Evolutionary conservation across 2,797 vertebrate genomes (phyloP).

Genomic region (Setipinna tenuifilis): DNA sequence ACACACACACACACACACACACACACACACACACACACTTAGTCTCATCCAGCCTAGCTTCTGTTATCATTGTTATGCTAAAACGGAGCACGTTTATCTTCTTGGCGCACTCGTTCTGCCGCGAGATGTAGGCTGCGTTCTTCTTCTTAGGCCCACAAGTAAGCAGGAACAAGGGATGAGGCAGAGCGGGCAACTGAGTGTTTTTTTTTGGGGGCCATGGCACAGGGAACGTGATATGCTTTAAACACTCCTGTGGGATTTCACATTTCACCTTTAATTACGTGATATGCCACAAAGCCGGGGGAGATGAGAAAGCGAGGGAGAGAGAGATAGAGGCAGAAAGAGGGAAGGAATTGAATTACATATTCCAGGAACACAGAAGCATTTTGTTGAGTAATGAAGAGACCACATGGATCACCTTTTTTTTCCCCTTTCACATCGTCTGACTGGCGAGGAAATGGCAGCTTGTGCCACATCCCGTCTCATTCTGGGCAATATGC

Average conservation of each 20-base stretch:
- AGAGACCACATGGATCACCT: neutral
- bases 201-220: neutral
- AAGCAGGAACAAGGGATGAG: constrained; percentile 25
- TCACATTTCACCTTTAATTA: constrained; percentile 28
- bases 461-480: neutral
- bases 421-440: neutral
- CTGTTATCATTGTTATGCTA: constrained; percentile 26
- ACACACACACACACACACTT: too few relatives aligned
- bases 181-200: neutral
- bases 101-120: constrained; percentile 33
- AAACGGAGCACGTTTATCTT: constrained; percentile 32
- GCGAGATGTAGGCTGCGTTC: neutral
- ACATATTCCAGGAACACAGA: neutral
- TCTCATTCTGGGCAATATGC: neutral
- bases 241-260: neutral
- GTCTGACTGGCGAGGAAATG: neutral
- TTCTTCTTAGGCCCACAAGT: neutral
- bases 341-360: neutral
- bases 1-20: too few relatives aligned
- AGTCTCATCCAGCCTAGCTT: neutral
- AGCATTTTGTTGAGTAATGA: neutral
- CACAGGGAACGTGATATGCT: neutral
- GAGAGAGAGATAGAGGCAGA: neutral
- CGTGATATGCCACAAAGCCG: neutral
- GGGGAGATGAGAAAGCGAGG: neutral